These are phyloP conservation scores for Tachina lurida DNA, from an alignment of 2,888 invertebrate species.

Conservation along the genomic window DNA sequence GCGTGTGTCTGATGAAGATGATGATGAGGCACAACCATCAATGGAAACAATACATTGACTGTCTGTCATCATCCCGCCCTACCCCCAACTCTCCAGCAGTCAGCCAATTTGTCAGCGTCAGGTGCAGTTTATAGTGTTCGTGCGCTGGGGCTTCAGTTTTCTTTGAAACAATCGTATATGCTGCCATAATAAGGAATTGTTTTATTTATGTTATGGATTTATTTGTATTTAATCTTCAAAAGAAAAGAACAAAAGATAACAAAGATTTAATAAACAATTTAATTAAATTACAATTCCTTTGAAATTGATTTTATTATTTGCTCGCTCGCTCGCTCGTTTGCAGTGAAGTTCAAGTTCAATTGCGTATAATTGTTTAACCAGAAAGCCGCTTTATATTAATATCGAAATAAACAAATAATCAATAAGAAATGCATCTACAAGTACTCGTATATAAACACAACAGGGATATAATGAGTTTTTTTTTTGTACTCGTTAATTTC, in stretches of 20 bases:
- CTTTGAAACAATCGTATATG: slow-evolving; percentile 50
- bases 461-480: no score
- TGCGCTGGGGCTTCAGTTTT: slow-evolving; percentile 19
- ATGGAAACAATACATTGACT: slow-evolving; percentile 7
- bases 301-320: slow-evolving; percentile 31
- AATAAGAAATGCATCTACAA: background rate
- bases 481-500: no score
- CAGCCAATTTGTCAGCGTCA: slow-evolving; percentile 16
- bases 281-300: slow-evolving; percentile 52
- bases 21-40: slow-evolving; percentile 11
- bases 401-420: background rate
- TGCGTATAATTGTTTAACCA: slow-evolving; percentile 4
- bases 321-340: slow-evolving; percentile 6
- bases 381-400: background rate
- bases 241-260: slow-evolving; percentile 4
- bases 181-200: slow-evolving; percentile 22
- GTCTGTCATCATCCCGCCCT: background rate
- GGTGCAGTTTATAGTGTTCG: slow-evolving; percentile 37
- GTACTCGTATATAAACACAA: no score
- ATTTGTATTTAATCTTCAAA: background rate
- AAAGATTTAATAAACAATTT: background rate
- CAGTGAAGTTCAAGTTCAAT: slow-evolving; percentile 67
- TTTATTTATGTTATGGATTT: slow-evolving; percentile 30
- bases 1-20: slow-evolving; percentile 13
- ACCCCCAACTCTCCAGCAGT: background rate